Evolutionary conservation across 2,113 vertebrate genomes (phyloP).

Genomic region (Eretmochelys imbricata): DNA sequence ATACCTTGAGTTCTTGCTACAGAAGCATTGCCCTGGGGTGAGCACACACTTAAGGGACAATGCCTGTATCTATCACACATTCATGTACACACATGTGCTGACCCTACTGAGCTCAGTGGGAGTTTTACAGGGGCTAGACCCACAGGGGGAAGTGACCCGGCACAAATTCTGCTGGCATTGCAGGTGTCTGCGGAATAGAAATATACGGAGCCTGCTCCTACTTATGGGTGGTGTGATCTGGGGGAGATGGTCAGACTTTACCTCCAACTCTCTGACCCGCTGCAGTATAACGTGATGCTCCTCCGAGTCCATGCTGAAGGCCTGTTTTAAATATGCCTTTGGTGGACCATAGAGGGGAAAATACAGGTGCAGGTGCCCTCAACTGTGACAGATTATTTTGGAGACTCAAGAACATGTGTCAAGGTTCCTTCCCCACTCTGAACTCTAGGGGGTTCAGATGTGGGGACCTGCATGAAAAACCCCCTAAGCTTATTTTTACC

Average conservation of each 20-base stretch:
- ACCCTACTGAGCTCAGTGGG: not conserved
- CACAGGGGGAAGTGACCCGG: not conserved
- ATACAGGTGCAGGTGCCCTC: not conserved
- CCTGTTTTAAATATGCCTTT: conserved; percentile 73
- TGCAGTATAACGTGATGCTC: conserved; percentile 82
- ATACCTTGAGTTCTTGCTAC: not conserved
- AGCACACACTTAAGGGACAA: not conserved
- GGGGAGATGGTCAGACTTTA: conserved; percentile 20
- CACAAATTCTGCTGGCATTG: not conserved
- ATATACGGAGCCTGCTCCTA: not conserved
- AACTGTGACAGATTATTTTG: not conserved
- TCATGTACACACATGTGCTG: not conserved
- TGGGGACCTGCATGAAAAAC: too few species aligned
- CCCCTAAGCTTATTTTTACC: too few species aligned
- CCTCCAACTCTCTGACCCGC: conserved; percentile 82
- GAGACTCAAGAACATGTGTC: not conserved
- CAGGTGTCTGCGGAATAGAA: not conserved
- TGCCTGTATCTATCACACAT: not conserved
- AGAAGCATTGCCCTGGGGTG: not conserved
- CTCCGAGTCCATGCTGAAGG: conserved; percentile 83
- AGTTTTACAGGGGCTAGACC: not conserved
- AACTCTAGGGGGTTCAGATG: too few species aligned
- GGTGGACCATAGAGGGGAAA: not conserved
- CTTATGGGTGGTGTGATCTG: rapidly evolving
- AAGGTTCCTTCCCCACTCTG: too few species aligned